phyloP scores from a whole-genome alignment of 2,797 vertebrate species.

The Rhincodon typus region DNA sequence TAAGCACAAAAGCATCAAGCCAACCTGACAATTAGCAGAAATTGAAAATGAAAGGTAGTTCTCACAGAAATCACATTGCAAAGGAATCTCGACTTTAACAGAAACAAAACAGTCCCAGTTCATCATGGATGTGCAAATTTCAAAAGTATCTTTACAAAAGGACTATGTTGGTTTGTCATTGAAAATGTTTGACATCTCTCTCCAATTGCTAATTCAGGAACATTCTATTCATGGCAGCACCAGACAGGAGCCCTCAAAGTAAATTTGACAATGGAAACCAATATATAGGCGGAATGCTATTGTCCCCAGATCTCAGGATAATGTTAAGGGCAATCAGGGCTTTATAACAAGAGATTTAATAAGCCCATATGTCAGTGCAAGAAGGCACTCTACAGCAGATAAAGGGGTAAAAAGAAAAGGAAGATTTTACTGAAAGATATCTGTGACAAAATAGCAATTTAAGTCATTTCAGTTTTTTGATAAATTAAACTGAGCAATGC shows the following conservation, averaged over 20 bases:
- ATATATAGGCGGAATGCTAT: not conserved
- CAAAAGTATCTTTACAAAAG: not conserved
- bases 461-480: not conserved
- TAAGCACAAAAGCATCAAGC: not conserved
- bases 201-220: not conserved
- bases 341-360: not conserved
- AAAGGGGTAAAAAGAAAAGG: not conserved
- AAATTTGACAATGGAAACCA: slow-evolving; percentile 1
- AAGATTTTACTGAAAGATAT: not conserved
- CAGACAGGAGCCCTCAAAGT: not conserved
- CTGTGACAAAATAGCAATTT: not conserved
- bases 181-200: not conserved
- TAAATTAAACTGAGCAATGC: not conserved
- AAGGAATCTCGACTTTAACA: not conserved
- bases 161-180: not conserved
- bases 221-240: not conserved
- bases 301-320: not conserved
- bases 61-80: not conserved
- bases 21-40: not conserved
- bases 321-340: not conserved
- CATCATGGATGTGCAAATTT: not conserved
- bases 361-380: not conserved
- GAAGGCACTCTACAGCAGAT: not conserved
- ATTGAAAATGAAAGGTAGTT: not conserved
- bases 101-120: not conserved